Conservation (phyloP, 2,888 invertebrate species). For the Chymomyza procnemis region DNA sequence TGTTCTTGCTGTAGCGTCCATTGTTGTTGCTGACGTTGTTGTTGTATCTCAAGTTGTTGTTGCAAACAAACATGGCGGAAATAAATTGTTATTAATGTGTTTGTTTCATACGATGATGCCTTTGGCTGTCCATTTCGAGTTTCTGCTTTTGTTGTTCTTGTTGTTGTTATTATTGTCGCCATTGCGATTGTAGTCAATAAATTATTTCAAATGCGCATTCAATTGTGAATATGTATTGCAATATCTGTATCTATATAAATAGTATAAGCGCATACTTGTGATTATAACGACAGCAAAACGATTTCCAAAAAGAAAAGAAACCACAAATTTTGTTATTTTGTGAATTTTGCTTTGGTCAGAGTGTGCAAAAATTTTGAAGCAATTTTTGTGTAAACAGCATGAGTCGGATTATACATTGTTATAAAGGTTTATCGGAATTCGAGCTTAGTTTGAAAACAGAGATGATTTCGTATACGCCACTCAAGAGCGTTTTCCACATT, state of each 20-base stretch:
- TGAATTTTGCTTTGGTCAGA: neutral
- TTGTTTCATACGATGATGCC: slow-evolving; percentile 29
- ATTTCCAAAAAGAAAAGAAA: too few relatives aligned
- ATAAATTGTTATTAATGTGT: slow-evolving; percentile 68
- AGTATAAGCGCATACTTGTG: neutral
- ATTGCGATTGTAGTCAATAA: slow-evolving; percentile 44
- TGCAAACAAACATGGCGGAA: slow-evolving; percentile 43
- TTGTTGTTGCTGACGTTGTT: slow-evolving; percentile 26
- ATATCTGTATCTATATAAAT: neutral
- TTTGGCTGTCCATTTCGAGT: slow-evolving; percentile 12
- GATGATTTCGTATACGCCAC: too few relatives aligned
- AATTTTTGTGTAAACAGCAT: too few relatives aligned
- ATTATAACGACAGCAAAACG: slow-evolving; percentile 10
- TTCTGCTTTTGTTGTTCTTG: slow-evolving; percentile 6
- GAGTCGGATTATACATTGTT: too few relatives aligned
- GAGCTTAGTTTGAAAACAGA: too few relatives aligned
- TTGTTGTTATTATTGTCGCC: neutral
- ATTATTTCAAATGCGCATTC: slow-evolving; percentile 51
- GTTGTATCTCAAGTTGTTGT: slow-evolving; percentile 6
- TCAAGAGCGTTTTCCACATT: too few relatives aligned
- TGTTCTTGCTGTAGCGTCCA: slow-evolving; percentile 8
- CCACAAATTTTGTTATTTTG: too few relatives aligned
- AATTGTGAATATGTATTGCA: slow-evolving; percentile 51
- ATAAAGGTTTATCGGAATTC: too few relatives aligned
- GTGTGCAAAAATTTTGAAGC: too few relatives aligned